Evolutionary conservation across 1,140 invertebrate genomes (phyloP).

Genomic region (Heliconius hermathena): DNA sequence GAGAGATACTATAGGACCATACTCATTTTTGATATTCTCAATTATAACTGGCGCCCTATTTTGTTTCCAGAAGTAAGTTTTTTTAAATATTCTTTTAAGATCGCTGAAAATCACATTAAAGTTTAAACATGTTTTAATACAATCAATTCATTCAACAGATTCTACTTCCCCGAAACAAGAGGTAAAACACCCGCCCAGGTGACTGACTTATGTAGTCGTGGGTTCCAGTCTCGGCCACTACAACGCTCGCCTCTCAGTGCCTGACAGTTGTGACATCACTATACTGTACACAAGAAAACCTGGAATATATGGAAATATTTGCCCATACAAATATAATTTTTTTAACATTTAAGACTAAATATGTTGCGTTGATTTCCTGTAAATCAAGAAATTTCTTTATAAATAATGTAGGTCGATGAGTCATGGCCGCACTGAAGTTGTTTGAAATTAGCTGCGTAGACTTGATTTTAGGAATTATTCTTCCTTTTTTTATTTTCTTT

Average conservation of each 20-base stretch:
- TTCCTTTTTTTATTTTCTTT: too few relatives aligned
- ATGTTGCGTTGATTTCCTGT: too few relatives aligned
- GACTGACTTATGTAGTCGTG: constrained; percentile 76
- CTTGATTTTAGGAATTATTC: too few relatives aligned
- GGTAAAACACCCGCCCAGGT: constrained; percentile 85
- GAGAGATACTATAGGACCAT: constrained; percentile 84
- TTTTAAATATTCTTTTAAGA: neutral
- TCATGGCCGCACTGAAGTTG: too few relatives aligned
- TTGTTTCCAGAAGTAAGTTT: constrained; percentile 81
- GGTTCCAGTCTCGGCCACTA: constrained; percentile 54
- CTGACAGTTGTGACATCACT: constrained; percentile 21
- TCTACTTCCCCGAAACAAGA: constrained; percentile 88
- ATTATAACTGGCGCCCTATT: constrained; percentile 83
- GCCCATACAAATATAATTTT: too few relatives aligned
- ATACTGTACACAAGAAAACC: neutral
- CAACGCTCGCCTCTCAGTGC: constrained; percentile 1
- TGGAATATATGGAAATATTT: neutral
- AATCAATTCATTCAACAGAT: constrained; percentile 69
- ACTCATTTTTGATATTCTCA: constrained; percentile 88
- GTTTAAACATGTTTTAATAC: neutral
- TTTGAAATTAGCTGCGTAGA: too few relatives aligned
- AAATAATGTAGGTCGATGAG: too few relatives aligned
- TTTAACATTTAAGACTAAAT: too few relatives aligned
- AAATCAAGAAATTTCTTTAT: too few relatives aligned
- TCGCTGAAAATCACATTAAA: neutral